phyloP scores from a whole-genome alignment of 1,140 invertebrate genomes.

The Drosophila parabipectinata region DNA sequence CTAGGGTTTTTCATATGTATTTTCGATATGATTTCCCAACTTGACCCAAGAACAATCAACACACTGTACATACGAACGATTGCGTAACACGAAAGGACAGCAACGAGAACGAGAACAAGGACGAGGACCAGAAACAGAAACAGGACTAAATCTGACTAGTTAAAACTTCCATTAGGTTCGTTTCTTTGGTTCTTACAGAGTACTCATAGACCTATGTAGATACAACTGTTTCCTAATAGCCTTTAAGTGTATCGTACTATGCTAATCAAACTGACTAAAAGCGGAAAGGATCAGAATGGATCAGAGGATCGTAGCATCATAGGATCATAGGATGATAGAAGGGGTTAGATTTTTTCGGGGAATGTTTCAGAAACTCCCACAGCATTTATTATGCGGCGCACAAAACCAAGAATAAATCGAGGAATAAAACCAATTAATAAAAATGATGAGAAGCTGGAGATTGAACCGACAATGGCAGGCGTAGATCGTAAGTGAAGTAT shows the following conservation, averaged over 20 bases:
- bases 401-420: constrained; percentile 48
- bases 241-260: constrained; percentile 68
- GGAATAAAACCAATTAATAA: constrained; percentile 21
- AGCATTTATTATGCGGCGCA: constrained; percentile 84
- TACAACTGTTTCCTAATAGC: constrained; percentile 81
- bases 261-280: constrained; percentile 65
- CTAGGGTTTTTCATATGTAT: constrained; percentile 68
- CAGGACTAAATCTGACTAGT: constrained; percentile 33
- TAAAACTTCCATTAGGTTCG: constrained; percentile 43
- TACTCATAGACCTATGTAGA: constrained; percentile 80
- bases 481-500: constrained; percentile 70
- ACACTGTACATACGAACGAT: constrained; percentile 67
- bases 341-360: constrained; percentile 30
- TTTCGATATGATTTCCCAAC: constrained; percentile 59
- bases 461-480: constrained; percentile 35
- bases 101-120: background rate
- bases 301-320: background rate
- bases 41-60: constrained; percentile 21
- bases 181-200: constrained; percentile 51
- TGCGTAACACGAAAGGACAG: constrained; percentile 10
- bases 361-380: constrained; percentile 51
- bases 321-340: background rate
- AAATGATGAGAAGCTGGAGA: constrained; percentile 11
- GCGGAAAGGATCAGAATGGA: background rate
- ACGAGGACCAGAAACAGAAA: constrained; percentile 23